These are phyloP conservation scores for Hydrocynus forskahlii DNA, from an alignment of 2,797 vertebrate species.

Conservation along the genomic window DNA sequence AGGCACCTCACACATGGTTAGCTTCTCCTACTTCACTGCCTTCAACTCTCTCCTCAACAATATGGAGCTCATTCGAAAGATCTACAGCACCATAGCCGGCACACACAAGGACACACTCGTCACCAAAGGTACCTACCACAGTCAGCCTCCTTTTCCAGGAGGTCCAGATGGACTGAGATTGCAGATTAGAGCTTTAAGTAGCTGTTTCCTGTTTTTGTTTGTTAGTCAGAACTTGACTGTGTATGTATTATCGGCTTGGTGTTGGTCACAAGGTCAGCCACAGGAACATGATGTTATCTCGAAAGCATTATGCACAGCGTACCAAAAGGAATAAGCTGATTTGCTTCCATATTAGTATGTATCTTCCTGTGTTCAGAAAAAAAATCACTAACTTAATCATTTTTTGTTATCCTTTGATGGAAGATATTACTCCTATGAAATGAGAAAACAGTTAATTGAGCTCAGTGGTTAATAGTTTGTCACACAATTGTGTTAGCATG, in stretches of 20 bases:
- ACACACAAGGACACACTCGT: conserved; percentile 89
- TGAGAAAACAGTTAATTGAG: no score
- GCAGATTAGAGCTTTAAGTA: background rate
- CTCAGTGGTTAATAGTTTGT: background rate
- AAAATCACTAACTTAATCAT: no score
- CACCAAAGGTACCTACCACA: conserved; percentile 87
- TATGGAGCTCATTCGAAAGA: conserved; percentile 98
- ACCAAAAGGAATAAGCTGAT: background rate
- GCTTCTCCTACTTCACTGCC: conserved; percentile 99
- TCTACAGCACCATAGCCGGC: conserved; percentile 95
- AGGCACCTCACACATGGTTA: conserved; percentile 94
- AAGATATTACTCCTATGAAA: background rate
- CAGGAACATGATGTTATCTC: background rate
- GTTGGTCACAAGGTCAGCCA: conserved; percentile 13
- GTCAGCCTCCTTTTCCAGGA: background rate
- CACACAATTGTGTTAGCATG: background rate
- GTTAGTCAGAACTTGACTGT: conserved; percentile 11
- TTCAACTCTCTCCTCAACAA: conserved; percentile 98
- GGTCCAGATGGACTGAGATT: background rate
- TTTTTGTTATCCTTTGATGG: background rate
- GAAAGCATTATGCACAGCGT: background rate
- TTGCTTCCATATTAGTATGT: background rate
- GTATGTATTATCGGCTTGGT: background rate
- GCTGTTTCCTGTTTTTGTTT: conserved; percentile 3
- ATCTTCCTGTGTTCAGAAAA: background rate